phyloP scores from a whole-genome alignment of 2,113 vertebrate genomes.

The Phyllopteryx taeniolatus region DNA sequence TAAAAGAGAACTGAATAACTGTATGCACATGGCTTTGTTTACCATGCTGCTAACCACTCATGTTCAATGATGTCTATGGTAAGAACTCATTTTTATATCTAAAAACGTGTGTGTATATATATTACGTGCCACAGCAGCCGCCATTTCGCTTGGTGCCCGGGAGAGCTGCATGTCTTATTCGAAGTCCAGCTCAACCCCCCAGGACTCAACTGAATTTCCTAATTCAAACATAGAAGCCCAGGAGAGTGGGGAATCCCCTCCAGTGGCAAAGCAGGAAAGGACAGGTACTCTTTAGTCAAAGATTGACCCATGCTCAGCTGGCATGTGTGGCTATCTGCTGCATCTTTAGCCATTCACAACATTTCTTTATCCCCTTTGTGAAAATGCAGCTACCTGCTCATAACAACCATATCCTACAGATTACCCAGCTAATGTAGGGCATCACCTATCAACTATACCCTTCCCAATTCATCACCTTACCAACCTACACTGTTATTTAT shows the following conservation, averaged over 20 bases:
- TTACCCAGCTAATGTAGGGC: background rate
- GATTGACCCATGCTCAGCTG: background rate
- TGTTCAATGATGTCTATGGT: background rate
- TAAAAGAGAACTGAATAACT: constrained; percentile 19
- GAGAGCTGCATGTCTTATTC: constrained; percentile 32
- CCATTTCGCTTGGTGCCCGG: constrained; percentile 39
- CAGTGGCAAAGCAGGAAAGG: constrained; percentile 39
- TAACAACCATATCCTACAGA: background rate
- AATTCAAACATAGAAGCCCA: constrained; percentile 41
- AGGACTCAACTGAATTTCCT: constrained; percentile 21
- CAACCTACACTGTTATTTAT: background rate
- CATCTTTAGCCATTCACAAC: background rate
- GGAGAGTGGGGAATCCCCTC: constrained; percentile 23
- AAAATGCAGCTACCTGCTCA: constrained; percentile 10
- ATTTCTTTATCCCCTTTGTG: background rate
- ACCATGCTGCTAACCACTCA: background rate
- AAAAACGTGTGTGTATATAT: background rate
- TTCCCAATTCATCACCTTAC: background rate
- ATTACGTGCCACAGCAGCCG: constrained; percentile 35
- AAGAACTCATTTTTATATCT: background rate
- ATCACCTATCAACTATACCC: background rate
- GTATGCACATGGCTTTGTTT: background rate
- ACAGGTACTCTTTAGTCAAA: constrained; percentile 76
- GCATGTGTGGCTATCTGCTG: background rate
- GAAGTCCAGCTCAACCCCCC: constrained; percentile 13